Evolutionary conservation across 2,888 invertebrate species (phyloP).

Genomic region (Thysanoteuthis rhombus): DNA sequence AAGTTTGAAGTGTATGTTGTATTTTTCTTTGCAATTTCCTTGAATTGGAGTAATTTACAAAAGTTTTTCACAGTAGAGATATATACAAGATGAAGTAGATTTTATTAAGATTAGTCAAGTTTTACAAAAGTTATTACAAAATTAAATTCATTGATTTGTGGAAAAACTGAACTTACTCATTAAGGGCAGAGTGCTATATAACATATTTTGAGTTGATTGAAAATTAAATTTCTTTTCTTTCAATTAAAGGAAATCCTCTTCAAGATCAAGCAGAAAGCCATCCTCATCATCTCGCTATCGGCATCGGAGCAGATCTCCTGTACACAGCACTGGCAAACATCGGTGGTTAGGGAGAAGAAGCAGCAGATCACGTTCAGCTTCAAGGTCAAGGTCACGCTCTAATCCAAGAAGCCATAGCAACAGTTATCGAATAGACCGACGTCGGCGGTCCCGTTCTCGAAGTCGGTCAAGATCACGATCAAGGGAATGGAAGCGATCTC

Average conservation of each 20-base stretch:
- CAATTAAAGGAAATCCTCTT: not conserved
- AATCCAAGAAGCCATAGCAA: constrained; percentile 30
- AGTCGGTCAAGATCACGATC: constrained; percentile 43
- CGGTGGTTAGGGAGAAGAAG: constrained; percentile 1
- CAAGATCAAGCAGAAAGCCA: not conserved
- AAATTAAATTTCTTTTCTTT: not conserved
- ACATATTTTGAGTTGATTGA: no score
- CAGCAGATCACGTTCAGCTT: constrained; percentile 44
- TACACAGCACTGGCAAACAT: not conserved
- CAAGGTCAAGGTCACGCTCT: constrained; percentile 42
- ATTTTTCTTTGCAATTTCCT: no score
- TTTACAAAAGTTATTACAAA: no score
- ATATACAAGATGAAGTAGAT: no score
- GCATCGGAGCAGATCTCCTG: constrained; percentile 1
- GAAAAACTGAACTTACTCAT: no score
- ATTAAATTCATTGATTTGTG: no score
- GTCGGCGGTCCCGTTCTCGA: constrained; percentile 29
- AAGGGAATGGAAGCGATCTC: constrained; percentile 29
- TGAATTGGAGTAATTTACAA: no score
- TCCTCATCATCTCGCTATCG: constrained; percentile 33
- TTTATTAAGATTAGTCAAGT: no score
- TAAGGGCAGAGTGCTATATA: no score
- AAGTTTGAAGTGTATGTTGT: no score
- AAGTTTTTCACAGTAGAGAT: no score
- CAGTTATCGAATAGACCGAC: constrained; percentile 2